Conservation (phyloP, 1,140 invertebrate species). For the Diabrotica undecimpunctata region DNA sequence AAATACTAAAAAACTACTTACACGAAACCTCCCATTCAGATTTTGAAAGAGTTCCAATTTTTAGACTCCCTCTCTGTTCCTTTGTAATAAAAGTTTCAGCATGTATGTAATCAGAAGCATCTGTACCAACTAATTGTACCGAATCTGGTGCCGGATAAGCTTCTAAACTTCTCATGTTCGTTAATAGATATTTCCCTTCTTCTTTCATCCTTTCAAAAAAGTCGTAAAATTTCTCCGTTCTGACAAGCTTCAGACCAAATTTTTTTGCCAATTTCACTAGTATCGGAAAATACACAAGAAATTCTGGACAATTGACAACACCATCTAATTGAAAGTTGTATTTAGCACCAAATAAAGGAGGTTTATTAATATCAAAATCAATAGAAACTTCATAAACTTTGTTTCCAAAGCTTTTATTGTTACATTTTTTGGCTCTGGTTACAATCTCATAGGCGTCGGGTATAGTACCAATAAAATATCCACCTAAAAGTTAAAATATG, state of each 20-base stretch:
- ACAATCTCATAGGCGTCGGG: constrained; percentile 91
- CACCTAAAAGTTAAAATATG: constrained; percentile 43
- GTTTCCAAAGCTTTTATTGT: constrained; percentile 76
- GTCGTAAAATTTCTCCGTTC: constrained; percentile 72
- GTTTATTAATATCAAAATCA: constrained; percentile 64
- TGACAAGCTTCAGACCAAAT: constrained; percentile 75
- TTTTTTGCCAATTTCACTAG: constrained; percentile 79
- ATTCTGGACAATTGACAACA: constrained; percentile 97
- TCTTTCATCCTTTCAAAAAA: constrained; percentile 69
- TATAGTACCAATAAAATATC: constrained; percentile 95
- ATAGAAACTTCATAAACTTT: constrained; percentile 82
- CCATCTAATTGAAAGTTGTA: constrained; percentile 95
- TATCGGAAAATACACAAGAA: constrained; percentile 89
- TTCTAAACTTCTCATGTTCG: constrained; percentile 73
- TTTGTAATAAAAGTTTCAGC: constrained; percentile 59
- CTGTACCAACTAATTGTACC: constrained; percentile 55
- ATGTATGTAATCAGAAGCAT: constrained; percentile 69
- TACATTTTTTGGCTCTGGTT: constrained; percentile 53
- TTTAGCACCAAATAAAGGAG: constrained; percentile 91
- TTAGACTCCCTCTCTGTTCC: constrained; percentile 46
- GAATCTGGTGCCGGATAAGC: constrained; percentile 59
- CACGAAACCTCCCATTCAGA: constrained; percentile 92
- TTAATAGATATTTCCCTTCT: constrained; percentile 60
- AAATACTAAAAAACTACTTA: constrained; percentile 52
- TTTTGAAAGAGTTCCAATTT: constrained; percentile 77